Evolutionary conservation across 2,113 vertebrate species (phyloP).

Genomic region (Myrmecophaga tridactyla): DNA sequence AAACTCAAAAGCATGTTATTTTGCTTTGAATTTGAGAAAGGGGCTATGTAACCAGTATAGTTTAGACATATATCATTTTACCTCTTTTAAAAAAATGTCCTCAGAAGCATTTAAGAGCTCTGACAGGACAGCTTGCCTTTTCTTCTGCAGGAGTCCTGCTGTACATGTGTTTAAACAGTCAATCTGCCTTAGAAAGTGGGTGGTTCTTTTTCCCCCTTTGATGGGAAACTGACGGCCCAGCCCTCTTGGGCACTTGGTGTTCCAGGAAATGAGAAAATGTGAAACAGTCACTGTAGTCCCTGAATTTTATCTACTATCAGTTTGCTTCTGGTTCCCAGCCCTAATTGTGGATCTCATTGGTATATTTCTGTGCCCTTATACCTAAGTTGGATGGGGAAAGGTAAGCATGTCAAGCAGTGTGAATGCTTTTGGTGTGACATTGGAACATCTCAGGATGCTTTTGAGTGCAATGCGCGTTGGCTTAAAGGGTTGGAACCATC

Average conservation of each 20-base stretch:
- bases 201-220: slow-evolving; percentile 66
- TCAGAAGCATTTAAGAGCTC: slow-evolving; percentile 59
- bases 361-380: background rate
- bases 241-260: slow-evolving; percentile 65
- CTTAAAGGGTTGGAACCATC: background rate
- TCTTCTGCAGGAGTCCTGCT: slow-evolving; percentile 52
- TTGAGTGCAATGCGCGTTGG: background rate
- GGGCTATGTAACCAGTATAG: background rate
- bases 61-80: background rate
- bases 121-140: slow-evolving; percentile 71
- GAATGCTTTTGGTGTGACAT: background rate
- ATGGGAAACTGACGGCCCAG: slow-evolving; percentile 63
- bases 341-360: background rate
- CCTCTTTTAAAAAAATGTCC: slow-evolving; percentile 11
- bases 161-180: slow-evolving; percentile 71
- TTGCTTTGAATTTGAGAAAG: background rate
- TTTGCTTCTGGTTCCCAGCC: slow-evolving; percentile 4
- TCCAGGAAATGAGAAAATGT: slow-evolving; percentile 31
- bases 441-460: background rate
- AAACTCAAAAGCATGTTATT: background rate
- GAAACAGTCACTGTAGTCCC: slow-evolving; percentile 15
- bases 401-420: background rate
- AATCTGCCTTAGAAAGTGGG: slow-evolving; percentile 73
- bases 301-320: background rate
- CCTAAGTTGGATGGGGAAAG: background rate